Evolutionary conservation across 1,140 invertebrate species (phyloP), one percentile per base, ranked within the genome.

Genomic region (Papilio dardanus): DNA sequence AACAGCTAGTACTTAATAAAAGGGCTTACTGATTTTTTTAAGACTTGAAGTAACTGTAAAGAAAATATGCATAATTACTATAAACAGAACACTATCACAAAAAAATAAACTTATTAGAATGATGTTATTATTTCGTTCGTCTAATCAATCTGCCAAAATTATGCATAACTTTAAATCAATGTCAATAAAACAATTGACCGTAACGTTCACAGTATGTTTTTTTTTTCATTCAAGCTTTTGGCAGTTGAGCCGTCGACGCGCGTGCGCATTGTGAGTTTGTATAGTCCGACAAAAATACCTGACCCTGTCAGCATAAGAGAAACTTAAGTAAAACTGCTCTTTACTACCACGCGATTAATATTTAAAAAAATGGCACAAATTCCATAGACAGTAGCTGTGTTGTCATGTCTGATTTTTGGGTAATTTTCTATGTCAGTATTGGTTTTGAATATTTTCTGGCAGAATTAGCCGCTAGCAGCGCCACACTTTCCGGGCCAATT

Each of bases 131-230:
- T 46, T 46, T n/a, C 16, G 14, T n/a, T 16, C 4, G 5, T 14
- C 10, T 10, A 42, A 16, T 42, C 40, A 54, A 54, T 54, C 19
- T 54, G 50, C 50, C 50, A 54, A 68, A 40, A 40, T 68, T 35
- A 68, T 35, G 33, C 19, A 54, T 21, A 21, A 21, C 50, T 21
- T 24, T 3, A 54, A 54, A 54, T 54, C 50, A 54, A 12, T 24
- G 74, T 69, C 74, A 79, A 81, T 77, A 77, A 69, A 79, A 68
- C 65, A 76, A 81, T 65, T 75, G 78, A 35, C 65, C 50, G 16
- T 66, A 66, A 33, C 28, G 30, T 66, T 66, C 62, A 66, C 35
- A 62, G 42, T 46, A 19, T 46, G n/a, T 19, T 67, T 67, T 69
- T 50, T 46, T 71, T 50, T 24, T 71, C 19, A 42, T 46, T 28